phyloP scores from a whole-genome alignment of 2,888 invertebrate genomes.

The Cosmia pyralina region DNA sequence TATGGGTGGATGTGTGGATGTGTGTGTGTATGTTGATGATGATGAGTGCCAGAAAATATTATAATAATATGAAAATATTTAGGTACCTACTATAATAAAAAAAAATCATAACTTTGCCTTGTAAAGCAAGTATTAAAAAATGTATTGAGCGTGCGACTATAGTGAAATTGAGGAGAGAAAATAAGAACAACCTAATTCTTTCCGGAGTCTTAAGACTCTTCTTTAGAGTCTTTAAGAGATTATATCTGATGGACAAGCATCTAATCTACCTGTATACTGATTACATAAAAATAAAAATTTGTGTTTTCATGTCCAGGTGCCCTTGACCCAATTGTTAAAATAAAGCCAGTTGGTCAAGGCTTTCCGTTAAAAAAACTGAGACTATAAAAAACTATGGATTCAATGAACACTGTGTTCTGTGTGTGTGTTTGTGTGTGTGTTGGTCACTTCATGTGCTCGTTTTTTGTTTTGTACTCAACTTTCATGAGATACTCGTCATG shows the following conservation, averaged over 20 bases:
- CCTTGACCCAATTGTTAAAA: background rate
- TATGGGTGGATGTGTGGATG: too few species aligned
- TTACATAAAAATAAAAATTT: conserved; percentile 5
- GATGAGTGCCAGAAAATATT: background rate
- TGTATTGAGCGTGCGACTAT: background rate
- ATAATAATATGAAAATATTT: background rate
- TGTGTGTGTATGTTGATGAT: too few species aligned
- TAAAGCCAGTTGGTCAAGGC: background rate
- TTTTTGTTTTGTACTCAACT: background rate
- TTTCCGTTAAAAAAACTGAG: background rate
- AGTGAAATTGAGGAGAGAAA: conserved; percentile 35
- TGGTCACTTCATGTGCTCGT: too few species aligned
- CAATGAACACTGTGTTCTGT: background rate
- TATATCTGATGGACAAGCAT: conserved; percentile 39
- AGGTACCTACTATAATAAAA: background rate
- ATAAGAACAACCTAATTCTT: conserved; percentile 30
- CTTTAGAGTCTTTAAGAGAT: conserved; percentile 43
- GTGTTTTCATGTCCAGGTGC: background rate
- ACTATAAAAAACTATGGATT: background rate
- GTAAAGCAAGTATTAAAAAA: too few species aligned
- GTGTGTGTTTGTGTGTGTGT: too few species aligned
- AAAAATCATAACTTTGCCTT: conserved; percentile 9
- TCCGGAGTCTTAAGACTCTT: conserved; percentile 27
- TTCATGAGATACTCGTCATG: background rate
- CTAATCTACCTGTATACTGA: conserved; percentile 31